These are phyloP conservation scores for Rousettus madagascariensis DNA, from an alignment of 2,797 vertebrate genomes.

Conservation along the genomic window DNA sequence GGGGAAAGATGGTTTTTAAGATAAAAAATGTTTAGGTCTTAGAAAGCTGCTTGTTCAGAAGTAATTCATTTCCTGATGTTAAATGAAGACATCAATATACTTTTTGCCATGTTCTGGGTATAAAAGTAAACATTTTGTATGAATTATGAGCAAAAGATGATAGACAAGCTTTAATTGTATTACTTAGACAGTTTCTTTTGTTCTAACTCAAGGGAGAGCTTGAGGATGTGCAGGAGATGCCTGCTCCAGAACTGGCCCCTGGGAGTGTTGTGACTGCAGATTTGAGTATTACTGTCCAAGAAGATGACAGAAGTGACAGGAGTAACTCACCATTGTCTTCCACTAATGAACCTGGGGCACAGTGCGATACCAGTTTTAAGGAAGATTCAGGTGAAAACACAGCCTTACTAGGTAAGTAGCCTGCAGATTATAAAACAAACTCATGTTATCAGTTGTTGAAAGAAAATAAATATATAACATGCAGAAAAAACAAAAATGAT, in stretches of 20 bases:
- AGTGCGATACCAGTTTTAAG: constrained; percentile 76
- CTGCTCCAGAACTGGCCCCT: constrained; percentile 80
- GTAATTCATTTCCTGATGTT: neutral
- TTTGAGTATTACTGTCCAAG: constrained; percentile 79
- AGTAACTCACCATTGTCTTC: constrained; percentile 79
- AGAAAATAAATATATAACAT: neutral
- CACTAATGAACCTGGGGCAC: constrained; percentile 73
- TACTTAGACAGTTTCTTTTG: constrained; percentile 32
- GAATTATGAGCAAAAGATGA: neutral
- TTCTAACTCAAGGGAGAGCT: constrained; percentile 81
- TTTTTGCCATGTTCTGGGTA: neutral
- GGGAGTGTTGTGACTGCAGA: constrained; percentile 79
- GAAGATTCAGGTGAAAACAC: constrained; percentile 83
- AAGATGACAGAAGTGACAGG: constrained; percentile 80
- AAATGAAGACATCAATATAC: neutral
- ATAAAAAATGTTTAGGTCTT: neutral
- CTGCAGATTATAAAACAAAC: neutral
- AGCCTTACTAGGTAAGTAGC: constrained; percentile 84
- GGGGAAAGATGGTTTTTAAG: neutral
- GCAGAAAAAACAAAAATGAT: neutral
- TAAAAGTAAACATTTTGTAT: neutral
- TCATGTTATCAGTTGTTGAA: neutral
- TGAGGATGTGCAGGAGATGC: constrained; percentile 82
- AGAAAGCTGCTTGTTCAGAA: neutral
- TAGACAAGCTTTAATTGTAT: neutral